Base-by-base conservation (phyloP, 53 echinoderm and acorn worm species). In the Holothuria scabra region DNA sequence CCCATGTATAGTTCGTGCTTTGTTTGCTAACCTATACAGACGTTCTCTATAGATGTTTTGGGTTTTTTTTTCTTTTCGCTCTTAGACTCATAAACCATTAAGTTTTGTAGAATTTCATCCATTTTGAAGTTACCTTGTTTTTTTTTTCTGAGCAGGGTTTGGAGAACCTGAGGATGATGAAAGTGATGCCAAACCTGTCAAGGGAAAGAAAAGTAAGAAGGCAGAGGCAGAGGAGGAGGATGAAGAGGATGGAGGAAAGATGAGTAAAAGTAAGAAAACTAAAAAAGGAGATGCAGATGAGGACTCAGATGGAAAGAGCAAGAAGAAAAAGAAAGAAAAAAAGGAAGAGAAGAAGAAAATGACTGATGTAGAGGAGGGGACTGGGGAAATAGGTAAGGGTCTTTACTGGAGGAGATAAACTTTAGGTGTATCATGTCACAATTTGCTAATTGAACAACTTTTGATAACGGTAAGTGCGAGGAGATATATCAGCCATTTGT, bases 131-230 rank as follows among this genome's bases (percentile, higher is more conserved):
- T 4, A 3, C 10, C 13, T 16, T 19, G 8, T 46, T 46, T 26
- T 25, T 66, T 83, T 65, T 44, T 56, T 18, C 34, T 5, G 21
- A 5, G 23, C 44, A 89, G 89, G 89, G 26, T 89, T 89, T 89
- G 89, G 66, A 1, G 89, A 89, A 76, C 57, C 76, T 23, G 76
- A 76, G 25, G 76, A 76, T 49, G 76, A 76, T 14, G 76, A 57
- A 35, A 76, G 57, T 57, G 76, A 57, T 24, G 56, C 55, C 0
- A 57, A 76, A 34, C 76, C 84, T n/a, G 78, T 75, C 71, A 89
- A 89, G 56, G 84, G 84, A 66, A 84, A 89, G 80, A 89, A 66
- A 74, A 37, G 75, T 34, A 89, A 89, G 33, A 89, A 79, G 23
- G 76, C 79, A 66, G 84, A 89, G 75, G 81, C 84, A 46, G 84